phyloP scores from a whole-genome alignment of 2,888 invertebrate genomes.

The Nymphalis urticae region DNA sequence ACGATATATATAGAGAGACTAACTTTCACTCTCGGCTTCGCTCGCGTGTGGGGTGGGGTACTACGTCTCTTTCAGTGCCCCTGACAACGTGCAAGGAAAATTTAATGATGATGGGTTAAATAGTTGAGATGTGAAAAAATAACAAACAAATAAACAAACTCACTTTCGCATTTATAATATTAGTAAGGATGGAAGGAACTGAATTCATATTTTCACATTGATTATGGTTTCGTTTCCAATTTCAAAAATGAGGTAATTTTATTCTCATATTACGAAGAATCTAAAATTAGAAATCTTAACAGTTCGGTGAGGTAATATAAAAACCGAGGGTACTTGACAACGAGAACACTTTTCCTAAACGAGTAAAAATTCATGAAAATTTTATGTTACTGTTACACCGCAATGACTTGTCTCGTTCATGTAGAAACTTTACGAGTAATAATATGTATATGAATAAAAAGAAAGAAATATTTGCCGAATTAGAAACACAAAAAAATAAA shows the following conservation, averaged over 20 bases:
- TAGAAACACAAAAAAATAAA: no score
- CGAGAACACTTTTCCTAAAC: slow-evolving; percentile 22
- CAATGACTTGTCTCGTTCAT: slow-evolving; percentile 23
- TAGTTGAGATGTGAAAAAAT: no score
- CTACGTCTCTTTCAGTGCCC: no score
- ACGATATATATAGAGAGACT: no score
- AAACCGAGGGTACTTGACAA: slow-evolving; percentile 12
- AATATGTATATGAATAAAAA: not conserved
- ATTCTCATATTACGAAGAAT: not conserved
- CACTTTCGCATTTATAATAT: no score
- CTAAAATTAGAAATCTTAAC: slow-evolving; percentile 13
- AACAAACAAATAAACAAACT: no score
- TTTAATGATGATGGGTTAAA: no score
- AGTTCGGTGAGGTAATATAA: slow-evolving; percentile 2
- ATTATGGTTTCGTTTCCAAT: not conserved
- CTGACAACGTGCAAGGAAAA: no score
- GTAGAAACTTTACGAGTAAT: slow-evolving; percentile 4
- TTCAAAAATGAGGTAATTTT: not conserved
- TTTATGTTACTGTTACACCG: slow-evolving; percentile 26
- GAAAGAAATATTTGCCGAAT: no score
- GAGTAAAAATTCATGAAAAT: slow-evolving; percentile 29
- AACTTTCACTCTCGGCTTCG: no score
- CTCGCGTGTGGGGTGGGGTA: no score
- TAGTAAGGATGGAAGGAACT: no score
- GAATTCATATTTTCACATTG: not conserved